Base-by-base conservation (phyloP, 64 coral and sea anemone species). In the Acropora yongei region DNA sequence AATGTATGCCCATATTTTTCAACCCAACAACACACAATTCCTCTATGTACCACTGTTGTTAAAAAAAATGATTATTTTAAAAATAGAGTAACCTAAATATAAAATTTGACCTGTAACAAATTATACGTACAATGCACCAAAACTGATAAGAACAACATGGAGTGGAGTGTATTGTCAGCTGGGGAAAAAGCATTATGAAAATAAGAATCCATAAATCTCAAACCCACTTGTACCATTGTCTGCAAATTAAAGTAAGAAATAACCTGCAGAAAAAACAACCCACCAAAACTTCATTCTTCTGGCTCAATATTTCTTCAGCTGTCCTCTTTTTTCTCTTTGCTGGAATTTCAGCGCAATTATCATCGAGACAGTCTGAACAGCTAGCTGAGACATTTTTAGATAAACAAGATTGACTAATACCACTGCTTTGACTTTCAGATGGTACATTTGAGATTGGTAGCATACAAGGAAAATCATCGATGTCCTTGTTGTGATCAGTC, bases 231-330 rank as follows among this genome's bases (percentile, higher is more conserved):
- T 30, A 30, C 30, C 30, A 30, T 30, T 30, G 30, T 30, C 30
- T 30, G 30, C 30, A 30, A 30, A 30, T 30, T 30, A 30, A 30
- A 30, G 30, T 30, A 30, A 30, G 30, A 55, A 55, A 55, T 55
- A 10, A 6, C 5, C 51, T 63, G 16, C 60, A 10, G 16, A 7
- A 2, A 63, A 14, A 10, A 8, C 16, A n/a, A 76, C 74, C 47
- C 77, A 91, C 90, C 80, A 66, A 58, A 44, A 43, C 53, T 2
- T 91, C 80, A 47, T 85, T 83, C 49, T 74, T 91, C 46, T 75
- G 48, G 30, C 45, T 91, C 30, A 30, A 11, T 46, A 74, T 66
- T 91, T 91, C 71, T 42, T 91, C 80, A 17, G 69, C 16, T 46
- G 39, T 76, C 8, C 57, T 30, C 73, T 84, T 91, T 50, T 60